Base-by-base conservation (phyloP, 2,888 invertebrate genomes). In the Agriotes lineatus region DNA sequence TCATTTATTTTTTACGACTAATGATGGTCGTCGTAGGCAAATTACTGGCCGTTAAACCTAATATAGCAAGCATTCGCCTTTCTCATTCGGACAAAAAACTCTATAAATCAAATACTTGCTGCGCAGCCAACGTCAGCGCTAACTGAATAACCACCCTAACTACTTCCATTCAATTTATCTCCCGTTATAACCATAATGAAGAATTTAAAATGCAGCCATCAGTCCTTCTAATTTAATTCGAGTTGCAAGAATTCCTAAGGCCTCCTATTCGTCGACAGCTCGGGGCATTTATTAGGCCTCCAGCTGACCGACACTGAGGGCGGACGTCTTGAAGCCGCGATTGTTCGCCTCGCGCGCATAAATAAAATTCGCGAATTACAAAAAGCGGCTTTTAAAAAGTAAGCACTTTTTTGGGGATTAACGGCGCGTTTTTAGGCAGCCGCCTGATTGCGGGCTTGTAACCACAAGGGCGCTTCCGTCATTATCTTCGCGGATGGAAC, bases 381-480 rank as follows among this genome's bases (percentile, higher is more conserved):
- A 61, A 61, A 50, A 35, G 52, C 52, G 16, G 56, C 56, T 56
- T 56, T 56, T 56, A 39, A 56, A 64, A 64, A 64, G 64, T 64
- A 57, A 64, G 64, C 57, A 64, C 48, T 64, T 64, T 64, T 64
- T 64, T 37, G 50, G 64, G 57, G 57, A 64, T 64, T 64, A 64
- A 63, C 63, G 56, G 48, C 48, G 35, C 64, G 54, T 60, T 67
- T 67, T 67, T 67, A 54, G 67, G 61, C 56, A 56, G 52, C 14
- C 44, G 44, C 62, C 54, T 67, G 67, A 72, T 72, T 66, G 59
- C 69, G 66, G 42, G 54, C 52, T 57, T 69, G 63, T 67, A 69
- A 59, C 68, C 70, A 71, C 70, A 39, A 66, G 67, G 69, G 71
- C 67, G 61, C 62, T 72, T 73, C 73, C 73, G 73, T 73, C 73